These are phyloP conservation scores for Matsumurasca onukii DNA, from an alignment of 1,140 invertebrate genomes.

Conservation along the genomic window DNA sequence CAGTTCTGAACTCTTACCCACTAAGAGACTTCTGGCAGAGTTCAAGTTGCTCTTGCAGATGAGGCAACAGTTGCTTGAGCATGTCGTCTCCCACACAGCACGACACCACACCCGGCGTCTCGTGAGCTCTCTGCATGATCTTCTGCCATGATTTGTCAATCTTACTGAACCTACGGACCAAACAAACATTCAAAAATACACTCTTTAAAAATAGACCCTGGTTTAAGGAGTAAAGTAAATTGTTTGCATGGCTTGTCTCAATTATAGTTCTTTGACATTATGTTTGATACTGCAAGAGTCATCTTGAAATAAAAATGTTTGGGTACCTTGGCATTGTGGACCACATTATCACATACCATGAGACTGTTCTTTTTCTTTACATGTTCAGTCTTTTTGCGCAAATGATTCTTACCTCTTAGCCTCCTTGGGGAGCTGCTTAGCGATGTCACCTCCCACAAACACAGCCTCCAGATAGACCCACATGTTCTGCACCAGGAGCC, in stretches of 20 bases:
- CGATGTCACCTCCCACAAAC: conserved; percentile 97
- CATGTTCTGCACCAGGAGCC: conserved; percentile 96
- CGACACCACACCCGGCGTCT: conserved; percentile 91
- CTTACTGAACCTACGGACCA: conserved; percentile 74
- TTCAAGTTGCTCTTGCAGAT: conserved; percentile 95
- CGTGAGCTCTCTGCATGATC: conserved; percentile 93
- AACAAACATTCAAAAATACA: neutral
- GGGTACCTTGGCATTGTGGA: no score
- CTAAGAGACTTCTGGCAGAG: conserved; percentile 96
- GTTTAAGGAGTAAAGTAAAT: neutral
- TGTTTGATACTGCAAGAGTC: no score
- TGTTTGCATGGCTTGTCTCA: no score
- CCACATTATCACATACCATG: no score
- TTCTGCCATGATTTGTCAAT: conserved; percentile 99
- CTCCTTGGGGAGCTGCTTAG: conserved; percentile 94
- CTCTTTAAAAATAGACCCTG: neutral
- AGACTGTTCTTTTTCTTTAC: no score
- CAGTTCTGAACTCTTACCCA: conserved; percentile 56
- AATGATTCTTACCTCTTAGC: conserved; percentile 65
- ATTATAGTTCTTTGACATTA: no score
- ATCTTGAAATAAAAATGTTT: no score
- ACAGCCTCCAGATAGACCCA: conserved; percentile 98
- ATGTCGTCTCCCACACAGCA: conserved; percentile 96
- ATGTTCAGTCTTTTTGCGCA: no score
- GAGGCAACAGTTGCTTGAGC: conserved; percentile 86